phyloP scores from a whole-genome alignment of 1,140 invertebrate species.

The Drosophila eugracilis region DNA sequence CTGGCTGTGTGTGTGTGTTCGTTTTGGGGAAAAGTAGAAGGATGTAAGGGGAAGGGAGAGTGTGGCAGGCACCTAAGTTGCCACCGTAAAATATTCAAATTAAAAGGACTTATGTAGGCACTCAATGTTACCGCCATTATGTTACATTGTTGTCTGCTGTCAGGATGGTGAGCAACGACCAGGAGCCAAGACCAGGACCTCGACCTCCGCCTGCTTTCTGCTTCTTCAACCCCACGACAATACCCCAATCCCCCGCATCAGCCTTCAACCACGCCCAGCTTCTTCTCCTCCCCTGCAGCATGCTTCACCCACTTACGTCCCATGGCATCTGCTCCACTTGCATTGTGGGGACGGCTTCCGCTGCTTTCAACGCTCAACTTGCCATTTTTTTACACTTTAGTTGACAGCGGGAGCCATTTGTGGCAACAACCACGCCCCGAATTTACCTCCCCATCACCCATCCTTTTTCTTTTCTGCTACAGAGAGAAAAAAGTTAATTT shows the following conservation, averaged over 20 bases:
- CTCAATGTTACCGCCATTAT: conserved; percentile 83
- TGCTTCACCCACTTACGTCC: not conserved
- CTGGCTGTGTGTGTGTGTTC: conserved; percentile 9
- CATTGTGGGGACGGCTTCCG: conserved; percentile 61
- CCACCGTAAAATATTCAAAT: conserved; percentile 81
- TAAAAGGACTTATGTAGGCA: conserved; percentile 84
- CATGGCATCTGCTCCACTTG: conserved; percentile 42
- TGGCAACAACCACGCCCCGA: conserved; percentile 47
- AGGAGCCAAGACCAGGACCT: conserved; percentile 56
- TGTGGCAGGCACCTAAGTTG: conserved; percentile 35
- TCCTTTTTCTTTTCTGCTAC: not conserved
- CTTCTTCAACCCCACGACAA: not conserved
- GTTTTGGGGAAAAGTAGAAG: not conserved
- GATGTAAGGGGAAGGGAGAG: no score
- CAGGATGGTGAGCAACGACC: conserved; percentile 39
- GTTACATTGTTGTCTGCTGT: conserved; percentile 74
- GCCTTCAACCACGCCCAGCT: not conserved
- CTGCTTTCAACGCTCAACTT: conserved; percentile 74
- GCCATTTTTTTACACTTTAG: conserved; percentile 81
- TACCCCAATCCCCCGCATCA: not conserved
- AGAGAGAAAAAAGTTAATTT: not conserved
- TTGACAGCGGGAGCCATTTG: conserved; percentile 76
- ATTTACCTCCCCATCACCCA: conserved; percentile 9
- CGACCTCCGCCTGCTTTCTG: conserved; percentile 42
- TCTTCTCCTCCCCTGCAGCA: not conserved